Conservation (phyloP, 2,113 vertebrate genomes). For the Corvus moneduloides region DNA sequence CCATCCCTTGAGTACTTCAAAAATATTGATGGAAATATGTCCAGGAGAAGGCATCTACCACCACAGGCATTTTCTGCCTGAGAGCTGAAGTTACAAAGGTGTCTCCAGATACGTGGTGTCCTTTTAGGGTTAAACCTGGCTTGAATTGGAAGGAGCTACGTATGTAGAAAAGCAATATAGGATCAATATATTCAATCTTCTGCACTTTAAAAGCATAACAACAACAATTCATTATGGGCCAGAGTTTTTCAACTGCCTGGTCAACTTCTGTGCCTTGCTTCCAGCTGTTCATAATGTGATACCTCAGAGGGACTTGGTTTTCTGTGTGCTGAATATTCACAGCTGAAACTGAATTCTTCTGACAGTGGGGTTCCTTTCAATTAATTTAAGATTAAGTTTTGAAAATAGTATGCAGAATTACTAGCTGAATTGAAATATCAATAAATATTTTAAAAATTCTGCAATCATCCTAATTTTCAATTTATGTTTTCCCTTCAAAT, state of each 20-base stretch:
- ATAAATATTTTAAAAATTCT: not conserved
- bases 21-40: not conserved
- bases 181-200: not conserved
- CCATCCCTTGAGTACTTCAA: not conserved
- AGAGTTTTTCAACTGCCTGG: not conserved
- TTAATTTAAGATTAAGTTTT: not conserved
- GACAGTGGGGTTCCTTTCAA: not conserved
- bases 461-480: not conserved
- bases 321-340: not conserved
- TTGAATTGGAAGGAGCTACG: not conserved
- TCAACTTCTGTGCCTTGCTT: not conserved
- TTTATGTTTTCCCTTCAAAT: not conserved
- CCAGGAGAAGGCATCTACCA: not conserved
- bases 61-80: not conserved
- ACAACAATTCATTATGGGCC: not conserved
- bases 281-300: conserved; percentile 6
- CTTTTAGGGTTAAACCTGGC: not conserved
- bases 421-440: not conserved
- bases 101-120: not conserved
- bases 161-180: not conserved
- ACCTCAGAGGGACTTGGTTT: not conserved
- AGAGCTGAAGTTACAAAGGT: not conserved
- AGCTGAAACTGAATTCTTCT: not conserved
- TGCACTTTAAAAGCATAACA: not conserved
- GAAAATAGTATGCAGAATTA: not conserved